Evolutionary conservation across 1,140 invertebrate genomes (phyloP).

Genomic region (Atta texana): DNA sequence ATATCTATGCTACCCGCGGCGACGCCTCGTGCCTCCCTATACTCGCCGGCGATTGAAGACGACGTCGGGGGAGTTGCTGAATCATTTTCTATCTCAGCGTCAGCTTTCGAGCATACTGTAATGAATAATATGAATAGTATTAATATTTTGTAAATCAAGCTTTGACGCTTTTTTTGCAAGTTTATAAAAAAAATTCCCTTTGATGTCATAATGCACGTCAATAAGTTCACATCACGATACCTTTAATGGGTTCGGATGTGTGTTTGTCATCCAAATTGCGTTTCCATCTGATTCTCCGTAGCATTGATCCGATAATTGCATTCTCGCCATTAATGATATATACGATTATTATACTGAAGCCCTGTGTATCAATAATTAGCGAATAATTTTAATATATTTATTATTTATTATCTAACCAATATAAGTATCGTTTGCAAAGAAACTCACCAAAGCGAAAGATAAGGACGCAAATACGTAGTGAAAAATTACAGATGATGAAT

Average conservation of each 20-base stretch:
- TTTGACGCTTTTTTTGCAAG: not conserved
- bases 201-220: not conserved
- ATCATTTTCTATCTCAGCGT: slow-evolving; percentile 79
- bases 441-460: slow-evolving; percentile 88
- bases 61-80: slow-evolving; percentile 68
- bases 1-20: slow-evolving; percentile 82
- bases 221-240: slow-evolving; percentile 64
- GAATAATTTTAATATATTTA: slow-evolving; percentile 23
- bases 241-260: slow-evolving; percentile 82
- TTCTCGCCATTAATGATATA: slow-evolving; percentile 82
- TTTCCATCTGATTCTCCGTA: slow-evolving; percentile 81
- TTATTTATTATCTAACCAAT: not conserved
- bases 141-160: not conserved
- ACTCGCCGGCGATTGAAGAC: slow-evolving; percentile 70
- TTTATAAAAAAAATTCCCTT: not conserved
- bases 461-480: slow-evolving; percentile 88
- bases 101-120: slow-evolving; percentile 81
- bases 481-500: slow-evolving; percentile 87
- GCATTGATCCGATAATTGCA: slow-evolving; percentile 75
- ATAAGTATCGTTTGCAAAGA: not conserved
- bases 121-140: not conserved
- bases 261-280: slow-evolving; percentile 75
- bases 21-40: slow-evolving; percentile 79
- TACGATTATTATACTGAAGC: slow-evolving; percentile 81
- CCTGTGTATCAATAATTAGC: slow-evolving; percentile 74